Evolutionary conservation across 2,113 vertebrate genomes (phyloP), one percentile per base, ranked within the genome.

Genomic region (Ariopsis seemanni): DNA sequence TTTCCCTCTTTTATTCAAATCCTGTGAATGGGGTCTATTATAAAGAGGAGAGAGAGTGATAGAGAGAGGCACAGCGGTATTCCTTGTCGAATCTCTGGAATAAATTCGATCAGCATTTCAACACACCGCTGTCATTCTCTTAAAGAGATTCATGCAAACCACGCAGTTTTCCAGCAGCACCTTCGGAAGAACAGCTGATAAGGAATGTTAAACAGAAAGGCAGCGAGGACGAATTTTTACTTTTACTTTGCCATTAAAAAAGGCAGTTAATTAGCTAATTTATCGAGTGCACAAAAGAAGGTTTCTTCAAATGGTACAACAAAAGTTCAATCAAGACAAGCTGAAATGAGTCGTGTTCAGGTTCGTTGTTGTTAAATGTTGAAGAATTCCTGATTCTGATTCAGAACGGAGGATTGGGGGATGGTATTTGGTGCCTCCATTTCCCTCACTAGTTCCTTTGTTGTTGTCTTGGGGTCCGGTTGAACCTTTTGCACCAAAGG

Each of bases 1-100:
- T 71, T 7, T 42, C 7, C 42, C 17, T 7, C 30, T 69, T 87
- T 90, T 89, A 89, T 88, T 91, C 77, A 89, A 89, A 92, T 83
- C 57, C 60, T 7, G 77, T 78, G 65, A 85, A 87, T 85, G 65
- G 75, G 85, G 84, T 89, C 65, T 88, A 87, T 89, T 89, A 86
- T 79, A 89, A 85, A 71, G 50, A 83, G 17, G 17, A 71, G 34
- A 72, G 72, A 53, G 65, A 87, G 12, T 17, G 25, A 87, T 20
- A 42, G 12, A 42, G 20, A 75, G 71, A 57, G 27, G 1, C n/a
- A 57, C 1, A n/a, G 55, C 12, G 11, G 27, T 25, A 71, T 81
- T 79, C 27, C 62, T 71, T 81, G 78, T 86, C 62, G 34, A 50
- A 80, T 86, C 30, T 62, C 53, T n/a, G 11, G 71, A 77, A 82